Conservation (phyloP, 2,113 vertebrate genomes). For the Prionailurus bengalensis region DNA sequence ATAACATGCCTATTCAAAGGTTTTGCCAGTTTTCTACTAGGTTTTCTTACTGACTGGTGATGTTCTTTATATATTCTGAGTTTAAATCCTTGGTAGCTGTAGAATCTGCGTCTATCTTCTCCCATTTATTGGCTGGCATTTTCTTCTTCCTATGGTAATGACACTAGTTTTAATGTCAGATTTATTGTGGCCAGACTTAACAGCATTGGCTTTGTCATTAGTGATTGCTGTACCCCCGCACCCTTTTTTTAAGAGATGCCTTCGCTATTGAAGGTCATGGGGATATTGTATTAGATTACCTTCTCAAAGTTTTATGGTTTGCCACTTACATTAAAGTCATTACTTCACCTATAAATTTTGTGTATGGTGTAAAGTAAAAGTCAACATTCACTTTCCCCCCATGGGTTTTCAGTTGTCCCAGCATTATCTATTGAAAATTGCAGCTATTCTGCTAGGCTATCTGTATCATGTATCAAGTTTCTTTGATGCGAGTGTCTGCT, state of each 20-base stretch:
- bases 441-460: not conserved
- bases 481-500: not conserved
- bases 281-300: not conserved
- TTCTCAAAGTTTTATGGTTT: not conserved
- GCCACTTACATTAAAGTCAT: not conserved
- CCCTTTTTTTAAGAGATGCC: not conserved
- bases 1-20: not conserved
- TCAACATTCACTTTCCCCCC: not conserved
- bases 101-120: not conserved
- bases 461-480: not conserved
- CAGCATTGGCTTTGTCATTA: not conserved
- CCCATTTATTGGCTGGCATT: not conserved
- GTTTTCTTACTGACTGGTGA: not conserved
- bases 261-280: not conserved
- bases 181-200: not conserved
- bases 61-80: not conserved
- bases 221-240: not conserved
- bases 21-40: not conserved
- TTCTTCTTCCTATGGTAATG: not conserved
- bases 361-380: not conserved
- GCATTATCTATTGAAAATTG: not conserved
- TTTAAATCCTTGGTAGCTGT: not conserved
- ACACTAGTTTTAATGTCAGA: constrained; percentile 1
- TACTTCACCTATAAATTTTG: not conserved
- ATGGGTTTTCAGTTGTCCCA: not conserved